Conservation (phyloP, 2,797 vertebrate genomes). For the Chaunax sp. region DNA sequence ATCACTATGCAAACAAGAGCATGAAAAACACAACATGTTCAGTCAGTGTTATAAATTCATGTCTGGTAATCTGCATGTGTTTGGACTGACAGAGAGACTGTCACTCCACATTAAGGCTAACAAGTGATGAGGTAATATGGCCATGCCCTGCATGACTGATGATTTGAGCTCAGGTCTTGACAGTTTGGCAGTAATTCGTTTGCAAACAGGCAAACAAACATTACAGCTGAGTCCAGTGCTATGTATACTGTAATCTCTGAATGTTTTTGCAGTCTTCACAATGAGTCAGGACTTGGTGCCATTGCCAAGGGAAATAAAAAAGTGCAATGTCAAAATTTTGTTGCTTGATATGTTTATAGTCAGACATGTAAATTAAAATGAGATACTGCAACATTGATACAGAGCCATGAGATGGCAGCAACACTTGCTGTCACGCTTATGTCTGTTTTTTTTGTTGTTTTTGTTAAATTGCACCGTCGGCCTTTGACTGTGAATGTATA, state of each 20-base stretch:
- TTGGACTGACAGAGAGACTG: conserved; percentile 22
- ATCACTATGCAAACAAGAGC: conserved; percentile 1
- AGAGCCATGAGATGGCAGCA: conserved; percentile 77
- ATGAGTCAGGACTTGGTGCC: conserved; percentile 22
- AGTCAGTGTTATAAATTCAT: conserved; percentile 9
- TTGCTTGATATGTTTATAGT: conserved; percentile 5
- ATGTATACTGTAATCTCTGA: conserved; percentile 29
- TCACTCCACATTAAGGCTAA: conserved; percentile 32
- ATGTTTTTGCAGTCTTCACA: conserved; percentile 36
- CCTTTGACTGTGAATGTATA: conserved; percentile 15
- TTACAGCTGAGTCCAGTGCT: conserved; percentile 23
- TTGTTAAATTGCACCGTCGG: conserved; percentile 2
- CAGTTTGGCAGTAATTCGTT: conserved; percentile 47
- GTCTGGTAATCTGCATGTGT: conserved; percentile 29
- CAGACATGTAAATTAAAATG: not conserved
- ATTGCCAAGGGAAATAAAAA: conserved; percentile 47
- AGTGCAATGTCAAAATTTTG: conserved; percentile 19
- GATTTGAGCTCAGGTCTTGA: conserved; percentile 42
- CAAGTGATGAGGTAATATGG: conserved; percentile 58
- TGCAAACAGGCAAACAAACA: conserved; percentile 35
- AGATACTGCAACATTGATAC: conserved; percentile 50
- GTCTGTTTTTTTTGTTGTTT: not conserved
- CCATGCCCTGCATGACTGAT: conserved; percentile 53
- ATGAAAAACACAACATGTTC: conserved; percentile 2
- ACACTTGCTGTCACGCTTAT: conserved; percentile 19